Evolutionary conservation across 2,797 vertebrate species (phyloP).

Genomic region (Macropodus opercularis): DNA sequence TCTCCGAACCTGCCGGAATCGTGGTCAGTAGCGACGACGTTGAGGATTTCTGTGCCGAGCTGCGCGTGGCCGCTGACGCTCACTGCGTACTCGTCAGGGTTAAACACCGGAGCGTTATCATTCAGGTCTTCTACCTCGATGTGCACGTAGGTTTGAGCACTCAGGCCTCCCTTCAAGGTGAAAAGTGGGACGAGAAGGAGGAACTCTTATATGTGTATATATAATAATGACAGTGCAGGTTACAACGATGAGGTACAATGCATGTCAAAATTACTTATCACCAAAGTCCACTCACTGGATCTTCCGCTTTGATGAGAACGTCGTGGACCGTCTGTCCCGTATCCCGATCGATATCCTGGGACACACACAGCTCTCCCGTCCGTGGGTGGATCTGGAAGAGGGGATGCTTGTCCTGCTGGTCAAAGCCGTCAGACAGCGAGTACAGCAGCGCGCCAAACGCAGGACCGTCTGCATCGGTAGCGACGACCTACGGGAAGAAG

Average conservation of each 20-base stretch:
- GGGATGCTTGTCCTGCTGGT: constrained; percentile 81
- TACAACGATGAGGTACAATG: not conserved
- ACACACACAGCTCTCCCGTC: constrained; percentile 87
- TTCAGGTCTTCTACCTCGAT: constrained; percentile 92
- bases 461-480: constrained; percentile 87
- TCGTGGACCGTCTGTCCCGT: constrained; percentile 82
- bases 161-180: constrained; percentile 86
- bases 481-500: constrained; percentile 82
- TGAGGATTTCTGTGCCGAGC: constrained; percentile 87
- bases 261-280: not conserved
- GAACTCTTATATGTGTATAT: too few species aligned
- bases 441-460: constrained; percentile 86
- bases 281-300: constrained; percentile 84
- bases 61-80: constrained; percentile 87
- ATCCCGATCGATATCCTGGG: constrained; percentile 90
- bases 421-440: constrained; percentile 86
- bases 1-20: constrained; percentile 85
- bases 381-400: constrained; percentile 84
- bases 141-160: constrained; percentile 90
- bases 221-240: not conserved
- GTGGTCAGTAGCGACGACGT: constrained; percentile 85
- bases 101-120: constrained; percentile 90
- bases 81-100: constrained; percentile 81
- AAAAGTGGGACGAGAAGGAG: not conserved
- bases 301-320: constrained; percentile 90